phyloP scores from a whole-genome alignment of 2,113 vertebrate species.

The Microtus pennsylvanicus region DNA sequence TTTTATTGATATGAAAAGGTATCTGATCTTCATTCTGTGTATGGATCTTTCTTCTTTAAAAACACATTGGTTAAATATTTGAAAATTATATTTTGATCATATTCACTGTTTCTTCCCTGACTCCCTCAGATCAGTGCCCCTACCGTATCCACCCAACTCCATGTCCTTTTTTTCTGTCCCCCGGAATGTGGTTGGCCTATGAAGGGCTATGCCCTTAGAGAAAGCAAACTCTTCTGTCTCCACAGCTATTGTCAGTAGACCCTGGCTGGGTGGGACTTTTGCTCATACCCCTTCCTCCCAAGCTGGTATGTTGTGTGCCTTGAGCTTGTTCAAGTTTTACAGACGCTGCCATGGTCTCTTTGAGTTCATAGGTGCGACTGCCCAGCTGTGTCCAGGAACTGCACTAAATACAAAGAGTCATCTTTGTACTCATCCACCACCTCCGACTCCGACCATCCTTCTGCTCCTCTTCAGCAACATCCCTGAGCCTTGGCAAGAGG shows the following conservation, averaged over 20 bases:
- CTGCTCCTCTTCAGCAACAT: not conserved
- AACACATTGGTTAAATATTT: not conserved
- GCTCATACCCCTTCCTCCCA: not conserved
- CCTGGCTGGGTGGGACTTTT: not conserved
- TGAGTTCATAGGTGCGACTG: not conserved
- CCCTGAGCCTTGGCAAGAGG: not conserved
- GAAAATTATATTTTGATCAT: not conserved
- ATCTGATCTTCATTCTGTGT: not conserved
- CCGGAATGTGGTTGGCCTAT: too few relatives aligned
- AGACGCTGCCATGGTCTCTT: too few relatives aligned
- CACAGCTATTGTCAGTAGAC: not conserved
- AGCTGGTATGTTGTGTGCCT: not conserved
- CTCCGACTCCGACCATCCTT: not conserved
- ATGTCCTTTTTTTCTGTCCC: not conserved
- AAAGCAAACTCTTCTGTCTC: too few relatives aligned
- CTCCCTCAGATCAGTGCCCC: not conserved
- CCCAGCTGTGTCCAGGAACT: not conserved
- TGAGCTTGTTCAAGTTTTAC: not conserved
- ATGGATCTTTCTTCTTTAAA: not conserved
- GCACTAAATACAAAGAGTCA: not conserved
- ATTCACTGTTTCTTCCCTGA: not conserved
- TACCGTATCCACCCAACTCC: not conserved
- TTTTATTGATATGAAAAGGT: too few relatives aligned
- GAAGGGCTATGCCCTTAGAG: not conserved
- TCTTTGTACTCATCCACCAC: not conserved